Percentiles rank a stretch among this genome's conserved stretches.
Conservation (phyloP, 2,797 vertebrate species). For the Paratrypauchen microcephalus region DNA sequence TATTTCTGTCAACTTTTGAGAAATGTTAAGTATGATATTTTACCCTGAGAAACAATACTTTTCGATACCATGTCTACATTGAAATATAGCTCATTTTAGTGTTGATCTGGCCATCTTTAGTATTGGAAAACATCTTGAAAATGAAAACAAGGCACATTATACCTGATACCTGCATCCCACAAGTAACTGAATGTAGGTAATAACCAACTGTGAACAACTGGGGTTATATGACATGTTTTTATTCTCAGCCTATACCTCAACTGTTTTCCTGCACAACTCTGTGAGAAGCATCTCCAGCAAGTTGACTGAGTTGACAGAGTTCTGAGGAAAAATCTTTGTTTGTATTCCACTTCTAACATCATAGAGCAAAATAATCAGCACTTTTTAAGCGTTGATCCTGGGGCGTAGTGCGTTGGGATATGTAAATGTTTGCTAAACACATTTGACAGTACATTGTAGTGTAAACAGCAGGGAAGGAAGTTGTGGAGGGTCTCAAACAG, state of each 20-base stretch:
- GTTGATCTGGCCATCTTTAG: too few species aligned
- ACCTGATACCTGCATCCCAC: not conserved
- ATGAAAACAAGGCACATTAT: too few species aligned
- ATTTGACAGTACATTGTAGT: constrained; percentile 61
- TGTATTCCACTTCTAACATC: constrained; percentile 53
- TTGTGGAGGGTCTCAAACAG: constrained; percentile 47
- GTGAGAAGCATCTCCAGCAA: constrained; percentile 14
- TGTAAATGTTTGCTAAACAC: constrained; percentile 55
- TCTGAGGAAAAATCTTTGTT: constrained; percentile 41
- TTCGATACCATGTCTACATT: too few species aligned
- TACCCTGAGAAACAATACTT: too few species aligned
- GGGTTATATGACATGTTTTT: not conserved
- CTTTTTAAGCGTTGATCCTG: constrained; percentile 48
- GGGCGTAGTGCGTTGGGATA: constrained; percentile 46
- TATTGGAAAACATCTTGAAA: too few species aligned
- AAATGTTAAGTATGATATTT: too few species aligned
- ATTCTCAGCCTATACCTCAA: not conserved
- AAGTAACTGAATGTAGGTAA: not conserved
- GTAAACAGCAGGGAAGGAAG: constrained; percentile 52
- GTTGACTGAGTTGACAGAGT: constrained; percentile 23
- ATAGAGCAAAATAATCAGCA: constrained; percentile 50
- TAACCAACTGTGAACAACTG: not conserved
- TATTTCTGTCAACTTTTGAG: too few species aligned
- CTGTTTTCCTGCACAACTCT: constrained; percentile 11
- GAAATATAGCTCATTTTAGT: too few species aligned